Base-by-base conservation (phyloP, 1,140 invertebrate genomes). In the Tetragnatha versicolor region DNA sequence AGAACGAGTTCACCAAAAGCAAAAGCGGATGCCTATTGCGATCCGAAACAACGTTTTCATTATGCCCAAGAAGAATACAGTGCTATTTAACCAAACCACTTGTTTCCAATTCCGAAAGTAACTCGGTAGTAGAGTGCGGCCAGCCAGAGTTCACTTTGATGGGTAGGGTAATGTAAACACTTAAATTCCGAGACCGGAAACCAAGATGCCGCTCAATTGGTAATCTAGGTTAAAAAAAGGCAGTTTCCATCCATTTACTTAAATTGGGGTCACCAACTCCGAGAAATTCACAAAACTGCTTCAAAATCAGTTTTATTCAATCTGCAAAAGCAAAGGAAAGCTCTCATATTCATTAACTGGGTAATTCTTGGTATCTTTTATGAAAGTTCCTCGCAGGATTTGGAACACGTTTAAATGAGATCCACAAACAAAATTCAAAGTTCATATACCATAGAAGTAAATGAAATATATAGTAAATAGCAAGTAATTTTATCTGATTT, bases 151-250 rank as follows among this genome's bases (percentile, higher is more conserved):
- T n/a, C n/a, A n/a, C n/a, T n/a, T n/a, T 33, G 17, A 39, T 22
- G 55, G 22, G 37, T 60, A 27, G 53, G 37, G 29, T n/a, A n/a
- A n/a, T 53, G 61, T 37, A 60, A 29, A 22, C 70, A 73, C 70
- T 73, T 73, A 45, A 73, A 73, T 73, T 73, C 51, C 61, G 14
- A 35, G 39, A 73, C 53, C 70, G 70, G 70, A 73, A 73, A 55
- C 35, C 25, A 25, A 73, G 55, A 60, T 73, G 42, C 37, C 6
- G 37, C 39, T 55, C 33, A 55, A 55, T 70, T 53, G 49, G 37
- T 60, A 20, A 60, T 73, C 35, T 73, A 73, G 70, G 55, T 73
- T 73, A 73, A 60, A 73, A n/a, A n/a, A n/a, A 73, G 70, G 45
- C 39, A 45, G 37, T 73, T 73, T 73, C 47, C 31, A 22, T 53